A percentile compares a stretch with the other conserved stretches of the same genome.
These are phyloP conservation scores for Phocoena phocoena DNA, from an alignment of 2,113 vertebrate genomes.

Conservation along the genomic window DNA sequence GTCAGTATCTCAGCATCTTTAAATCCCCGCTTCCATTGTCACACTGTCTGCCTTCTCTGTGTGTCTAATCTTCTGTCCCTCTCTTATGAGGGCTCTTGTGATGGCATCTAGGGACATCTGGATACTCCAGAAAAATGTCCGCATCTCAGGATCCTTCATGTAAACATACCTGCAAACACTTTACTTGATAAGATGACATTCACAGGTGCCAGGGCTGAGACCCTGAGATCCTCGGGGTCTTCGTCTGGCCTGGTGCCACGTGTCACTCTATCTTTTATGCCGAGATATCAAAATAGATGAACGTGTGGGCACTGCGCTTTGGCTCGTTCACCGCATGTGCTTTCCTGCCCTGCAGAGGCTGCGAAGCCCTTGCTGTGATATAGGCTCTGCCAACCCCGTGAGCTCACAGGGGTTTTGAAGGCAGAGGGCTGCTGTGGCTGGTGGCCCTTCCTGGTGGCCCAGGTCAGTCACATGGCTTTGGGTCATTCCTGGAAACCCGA, in stretches of 20 bases:
- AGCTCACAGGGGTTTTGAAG: background rate
- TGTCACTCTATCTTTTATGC: background rate
- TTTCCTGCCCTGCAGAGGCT: background rate
- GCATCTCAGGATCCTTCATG: background rate
- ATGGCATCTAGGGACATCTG: background rate
- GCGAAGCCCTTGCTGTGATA: background rate
- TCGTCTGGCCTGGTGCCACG: background rate
- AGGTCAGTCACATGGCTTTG: background rate
- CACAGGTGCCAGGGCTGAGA: background rate
- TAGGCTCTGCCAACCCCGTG: background rate
- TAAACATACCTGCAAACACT: background rate
- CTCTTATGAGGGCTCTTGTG: background rate
- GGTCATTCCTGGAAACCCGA: background rate
- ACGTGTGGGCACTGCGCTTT: rapidly evolving
- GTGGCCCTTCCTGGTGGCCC: background rate
- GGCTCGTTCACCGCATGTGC: background rate
- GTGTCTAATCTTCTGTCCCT: no score
- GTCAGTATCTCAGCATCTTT: background rate
- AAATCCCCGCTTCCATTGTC: rapidly evolving
- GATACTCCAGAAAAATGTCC: background rate
- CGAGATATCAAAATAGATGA: rapidly evolving
- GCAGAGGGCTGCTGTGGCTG: background rate
- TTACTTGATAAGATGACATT: background rate
- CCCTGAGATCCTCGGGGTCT: background rate
- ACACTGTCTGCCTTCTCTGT: no score